These are phyloP conservation scores for Phasia obesa DNA, from an alignment of 2,888 invertebrate species.

Conservation along the genomic window DNA sequence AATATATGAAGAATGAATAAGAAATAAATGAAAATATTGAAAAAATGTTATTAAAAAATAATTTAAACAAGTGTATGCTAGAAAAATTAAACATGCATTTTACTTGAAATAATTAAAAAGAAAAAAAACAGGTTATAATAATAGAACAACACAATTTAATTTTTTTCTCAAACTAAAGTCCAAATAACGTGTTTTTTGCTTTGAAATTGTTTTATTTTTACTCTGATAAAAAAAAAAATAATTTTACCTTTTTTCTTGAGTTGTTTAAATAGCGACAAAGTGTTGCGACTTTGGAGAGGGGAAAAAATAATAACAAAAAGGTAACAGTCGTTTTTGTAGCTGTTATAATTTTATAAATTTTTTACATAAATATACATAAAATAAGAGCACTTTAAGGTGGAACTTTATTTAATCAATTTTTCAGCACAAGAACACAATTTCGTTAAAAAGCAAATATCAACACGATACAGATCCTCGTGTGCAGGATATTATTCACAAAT, in stretches of 20 bases:
- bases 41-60: constrained; percentile 8
- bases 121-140: constrained; percentile 52
- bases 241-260: constrained; percentile 37
- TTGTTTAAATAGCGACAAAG: not conserved
- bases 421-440: not conserved
- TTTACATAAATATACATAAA: constrained; percentile 63
- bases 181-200: constrained; percentile 13
- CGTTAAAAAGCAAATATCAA: constrained; percentile 45
- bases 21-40: constrained; percentile 7
- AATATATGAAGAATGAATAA: constrained; percentile 31
- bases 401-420: constrained; percentile 56
- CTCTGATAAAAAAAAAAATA: not conserved
- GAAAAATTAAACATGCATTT: not conserved
- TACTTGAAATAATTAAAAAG: constrained; percentile 22
- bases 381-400: constrained; percentile 75
- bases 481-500: constrained; percentile 73
- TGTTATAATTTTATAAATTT: constrained; percentile 28
- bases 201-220: constrained; percentile 10
- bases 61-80: constrained; percentile 3
- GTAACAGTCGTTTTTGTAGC: constrained; percentile 18
- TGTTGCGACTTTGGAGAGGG: not conserved
- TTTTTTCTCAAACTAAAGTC: constrained; percentile 3
- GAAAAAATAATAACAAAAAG: constrained; percentile 20
- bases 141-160: constrained; percentile 30
- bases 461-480: constrained; percentile 80